A percentile compares a stretch with the other conserved stretches of the same genome.
phyloP scores from a whole-genome alignment of 2,797 vertebrate genomes.

The Poecilia wingei region DNA sequence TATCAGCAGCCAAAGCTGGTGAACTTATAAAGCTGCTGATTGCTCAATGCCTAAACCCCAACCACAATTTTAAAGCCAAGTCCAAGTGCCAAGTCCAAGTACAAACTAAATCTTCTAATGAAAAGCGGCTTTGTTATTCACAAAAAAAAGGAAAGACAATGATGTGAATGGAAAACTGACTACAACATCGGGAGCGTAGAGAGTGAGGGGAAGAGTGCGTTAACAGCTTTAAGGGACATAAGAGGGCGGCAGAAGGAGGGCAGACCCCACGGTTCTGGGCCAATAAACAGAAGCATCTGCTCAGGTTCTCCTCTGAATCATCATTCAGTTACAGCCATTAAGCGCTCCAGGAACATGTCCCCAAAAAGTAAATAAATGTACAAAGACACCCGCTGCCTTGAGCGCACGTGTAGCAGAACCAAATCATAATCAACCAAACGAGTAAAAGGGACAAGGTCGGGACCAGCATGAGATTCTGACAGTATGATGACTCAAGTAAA shows the following conservation, averaged over 20 bases:
- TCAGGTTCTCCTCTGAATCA: background rate
- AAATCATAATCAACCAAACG: background rate
- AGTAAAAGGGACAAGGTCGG: background rate
- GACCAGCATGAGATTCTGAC: background rate
- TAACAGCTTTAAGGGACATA: slow-evolving; percentile 12
- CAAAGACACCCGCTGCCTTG: background rate
- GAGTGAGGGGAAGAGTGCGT: background rate
- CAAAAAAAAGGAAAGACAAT: slow-evolving; percentile 18
- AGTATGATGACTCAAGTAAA: background rate
- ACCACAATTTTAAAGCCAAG: slow-evolving; percentile 17
- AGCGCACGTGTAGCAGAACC: background rate
- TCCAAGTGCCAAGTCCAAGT: slow-evolving; percentile 5
- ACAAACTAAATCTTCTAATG: slow-evolving; percentile 1
- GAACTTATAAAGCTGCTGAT: slow-evolving; percentile 13
- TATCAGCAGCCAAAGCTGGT: slow-evolving; percentile 16
- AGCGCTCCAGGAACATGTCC: background rate
- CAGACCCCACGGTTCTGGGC: slow-evolving; percentile 12
- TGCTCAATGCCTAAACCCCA: slow-evolving; percentile 30
- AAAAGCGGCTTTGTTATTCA: slow-evolving; percentile 15
- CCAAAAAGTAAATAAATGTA: background rate
- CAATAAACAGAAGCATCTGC: slow-evolving; percentile 21
- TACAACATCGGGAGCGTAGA: slow-evolving; percentile 11
- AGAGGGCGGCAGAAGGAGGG: background rate
- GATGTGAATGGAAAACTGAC: slow-evolving; percentile 3
- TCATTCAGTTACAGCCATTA: background rate